Base-by-base conservation (phyloP, 2,888 invertebrate species). In the Sminthurides aquaticus region DNA sequence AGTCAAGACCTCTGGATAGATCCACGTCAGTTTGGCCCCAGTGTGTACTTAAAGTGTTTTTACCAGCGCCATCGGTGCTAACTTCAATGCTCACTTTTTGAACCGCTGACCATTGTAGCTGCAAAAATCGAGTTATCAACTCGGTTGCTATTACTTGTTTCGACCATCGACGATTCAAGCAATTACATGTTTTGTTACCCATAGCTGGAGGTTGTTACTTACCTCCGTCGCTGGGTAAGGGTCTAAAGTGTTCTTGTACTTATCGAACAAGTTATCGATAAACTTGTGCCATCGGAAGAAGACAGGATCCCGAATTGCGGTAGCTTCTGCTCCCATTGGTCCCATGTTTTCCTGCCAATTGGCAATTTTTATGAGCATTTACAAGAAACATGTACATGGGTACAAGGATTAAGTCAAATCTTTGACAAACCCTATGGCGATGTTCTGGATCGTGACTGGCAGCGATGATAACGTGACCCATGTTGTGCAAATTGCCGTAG, bases 261-360 rank as follows among this genome's bases (percentile, higher is more conserved):
- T 82, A 71, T 85, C 83, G 82, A 91, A 91, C 34, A 91, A 80
- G 72, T 89, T 87, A 75, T 91, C 88, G 26, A 91, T 81, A 77
- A 85, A 87, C 0, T 87, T 83, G 76, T 92, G 91, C 89, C 88
- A 91, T 77, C 88, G 85, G 80, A 91, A 91, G 82, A 91, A 91
- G 25, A 88, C 79, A 0, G 91, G 91, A 79, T 92, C 91, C 1
- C 91, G 82, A 90, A 91, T 90, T 0, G 91, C 89, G 0, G 90
- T 91, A 0, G 89, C 85, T 0, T 88, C 85, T 76, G 91, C 91
- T 0, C 89, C 90, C 84, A 91, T 91, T 34, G 90, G 87, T 55
- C 88, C 86, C 75, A 87, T 88, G 58, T 85, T 84, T 80, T 91
- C 91, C 87, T 90, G 48, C n/a, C n/a, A 27, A 60, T 49, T n/a